These are phyloP conservation scores for Poeciliopsis gracilis DNA, from an alignment of 2,797 vertebrate species.

Conservation along the genomic window DNA sequence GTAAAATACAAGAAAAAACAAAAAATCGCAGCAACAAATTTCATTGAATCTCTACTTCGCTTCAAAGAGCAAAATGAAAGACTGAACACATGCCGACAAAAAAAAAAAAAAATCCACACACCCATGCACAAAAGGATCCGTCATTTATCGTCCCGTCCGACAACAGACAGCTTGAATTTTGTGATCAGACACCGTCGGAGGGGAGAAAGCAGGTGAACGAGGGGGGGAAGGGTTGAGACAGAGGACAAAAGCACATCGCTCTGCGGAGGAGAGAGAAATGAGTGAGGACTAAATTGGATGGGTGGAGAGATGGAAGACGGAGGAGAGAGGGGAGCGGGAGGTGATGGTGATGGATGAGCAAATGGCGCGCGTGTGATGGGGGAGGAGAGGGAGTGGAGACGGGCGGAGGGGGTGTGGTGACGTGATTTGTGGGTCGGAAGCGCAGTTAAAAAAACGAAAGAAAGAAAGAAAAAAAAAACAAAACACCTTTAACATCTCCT, in stretches of 20 bases:
- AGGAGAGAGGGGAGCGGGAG: slow-evolving; percentile 65
- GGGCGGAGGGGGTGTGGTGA: slow-evolving; percentile 35
- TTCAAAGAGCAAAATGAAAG: slow-evolving; percentile 19
- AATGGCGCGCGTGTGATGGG: slow-evolving; percentile 69
- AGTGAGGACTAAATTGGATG: slow-evolving; percentile 74
- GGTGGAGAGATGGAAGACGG: slow-evolving; percentile 74
- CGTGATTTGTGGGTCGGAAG: slow-evolving; percentile 61
- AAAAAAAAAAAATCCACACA: not conserved
- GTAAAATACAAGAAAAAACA: not conserved
- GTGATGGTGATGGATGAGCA: slow-evolving; percentile 81
- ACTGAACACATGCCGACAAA: slow-evolving; percentile 1
- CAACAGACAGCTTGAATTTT: slow-evolving; percentile 34
- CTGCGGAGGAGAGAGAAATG: slow-evolving; percentile 66
- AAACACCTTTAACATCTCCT: not conserved
- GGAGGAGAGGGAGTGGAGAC: slow-evolving; percentile 31
- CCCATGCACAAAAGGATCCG: slow-evolving; percentile 15
- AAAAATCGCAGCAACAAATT: not conserved
- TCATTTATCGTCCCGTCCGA: slow-evolving; percentile 21
- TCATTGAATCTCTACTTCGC: not conserved
- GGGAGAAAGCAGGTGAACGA: slow-evolving; percentile 9
- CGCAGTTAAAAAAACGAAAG: slow-evolving; percentile 16
- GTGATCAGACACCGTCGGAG: slow-evolving; percentile 23
- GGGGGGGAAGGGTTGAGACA: slow-evolving; percentile 30
- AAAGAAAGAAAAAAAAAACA: not conserved
- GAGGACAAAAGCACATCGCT: slow-evolving; percentile 65